Base-by-base conservation (phyloP, 1,140 invertebrate species). In the Sycobia sp. region DNA sequence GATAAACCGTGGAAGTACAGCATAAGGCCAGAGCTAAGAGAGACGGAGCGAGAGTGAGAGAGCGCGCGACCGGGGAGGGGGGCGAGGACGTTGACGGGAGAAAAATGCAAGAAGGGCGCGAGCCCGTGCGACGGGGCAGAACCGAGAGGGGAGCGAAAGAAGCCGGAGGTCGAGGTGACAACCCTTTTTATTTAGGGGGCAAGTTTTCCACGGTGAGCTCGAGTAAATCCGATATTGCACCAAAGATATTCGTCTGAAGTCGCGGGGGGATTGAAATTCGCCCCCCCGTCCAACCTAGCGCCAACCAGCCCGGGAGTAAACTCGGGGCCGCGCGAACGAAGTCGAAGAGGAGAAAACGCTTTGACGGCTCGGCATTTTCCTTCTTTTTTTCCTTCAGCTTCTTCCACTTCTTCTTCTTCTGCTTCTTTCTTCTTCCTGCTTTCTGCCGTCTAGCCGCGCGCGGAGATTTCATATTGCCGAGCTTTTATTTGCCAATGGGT, bases 141-240 rank as follows among this genome's bases (percentile, higher is more conserved):
- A n/a, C 7, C 2, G 36, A 29, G 53, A 23, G 3, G 46, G 20
- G 22, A 43, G 43, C 49, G 38, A 58, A 43, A 54, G 51, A 43
- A 63, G 46, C 34, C 51, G 25, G 38, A 36, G 43, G 56, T 29
- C 51, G 62, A 71, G 72, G 38, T 73, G 78, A 80, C 71, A 81
- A 82, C 77, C 79, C 79, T 80, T 82, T 80, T 82, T 80, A 82
- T 82, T 82, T 81, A 78, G 75, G 72, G 72, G 69, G 67, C 67
- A 76, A 78, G 71, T 78, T 78, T 69, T 39, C 16, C 11, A 60
- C 54, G 44, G 67, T 65, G 67, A 69, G 69, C 63, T 70, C 73
- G 76, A 78, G 77, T 81, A 80, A 80, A 80, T 81, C 73, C 75
- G 78, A 81, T 80, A 80, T 79, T 72, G 69, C 70, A 67, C 65